Percentiles rank a stretch among this genome's conserved stretches.
Conservation (phyloP, 2,113 vertebrate genomes). For the Edolisoma coerulescens region DNA sequence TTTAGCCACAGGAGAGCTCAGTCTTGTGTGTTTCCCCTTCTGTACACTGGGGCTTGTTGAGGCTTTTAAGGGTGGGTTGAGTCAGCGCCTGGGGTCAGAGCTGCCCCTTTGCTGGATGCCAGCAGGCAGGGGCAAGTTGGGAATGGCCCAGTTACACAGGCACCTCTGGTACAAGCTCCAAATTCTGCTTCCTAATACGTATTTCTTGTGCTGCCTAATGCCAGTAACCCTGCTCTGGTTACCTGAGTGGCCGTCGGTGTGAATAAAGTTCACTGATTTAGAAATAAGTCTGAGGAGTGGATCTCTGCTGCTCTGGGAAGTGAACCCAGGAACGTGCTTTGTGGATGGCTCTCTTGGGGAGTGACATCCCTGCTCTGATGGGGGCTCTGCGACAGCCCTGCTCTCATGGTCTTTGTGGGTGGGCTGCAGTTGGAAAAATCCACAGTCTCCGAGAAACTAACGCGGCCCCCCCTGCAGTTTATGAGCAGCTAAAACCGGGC, state of each 20-base stretch:
- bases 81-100: not conserved
- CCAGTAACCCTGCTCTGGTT: not conserved
- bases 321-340: not conserved
- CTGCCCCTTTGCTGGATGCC: not conserved
- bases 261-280: not conserved
- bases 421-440: not conserved
- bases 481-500: accelerated
- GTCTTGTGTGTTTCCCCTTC: not conserved
- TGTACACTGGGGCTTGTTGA: not conserved
- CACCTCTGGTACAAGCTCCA: not conserved
- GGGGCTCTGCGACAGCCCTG: not conserved
- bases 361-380: accelerated
- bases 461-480: accelerated
- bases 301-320: not conserved
- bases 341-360: not conserved
- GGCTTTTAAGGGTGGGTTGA: not conserved
- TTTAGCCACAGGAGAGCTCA: not conserved
- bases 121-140: not conserved
- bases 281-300: not conserved
- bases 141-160: not conserved
- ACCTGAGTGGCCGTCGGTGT: accelerated
- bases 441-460: accelerated
- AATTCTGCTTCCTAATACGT: not conserved
- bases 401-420: not conserved
- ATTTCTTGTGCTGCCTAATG: not conserved